Base-by-base conservation (phyloP, 2,888 invertebrate genomes). In the Pterostichus madidus region DNA sequence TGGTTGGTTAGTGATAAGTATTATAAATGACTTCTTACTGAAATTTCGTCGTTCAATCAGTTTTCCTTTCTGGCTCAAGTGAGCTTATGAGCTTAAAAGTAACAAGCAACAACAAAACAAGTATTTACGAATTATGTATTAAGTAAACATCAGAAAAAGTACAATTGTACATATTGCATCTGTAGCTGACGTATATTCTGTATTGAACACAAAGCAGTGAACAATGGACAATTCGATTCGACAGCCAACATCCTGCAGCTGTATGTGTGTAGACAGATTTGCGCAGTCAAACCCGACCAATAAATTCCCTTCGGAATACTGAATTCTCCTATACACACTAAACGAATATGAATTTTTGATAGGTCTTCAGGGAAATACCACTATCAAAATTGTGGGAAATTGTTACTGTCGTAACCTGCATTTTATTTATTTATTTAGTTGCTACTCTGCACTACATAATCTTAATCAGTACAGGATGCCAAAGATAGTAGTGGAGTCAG, bases 261-360 rank as follows among this genome's bases (percentile, higher is more conserved):
- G 15, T 6, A 53, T 53, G 13, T 15, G 6, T 15, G 53, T 53
- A 53, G 53, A 53, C 53, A 53, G n/a, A 53, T 53, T 53, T 53
- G 53, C 53, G 13, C 53, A 53, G 53, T 15, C 53, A 53, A n/a
- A 7, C 15, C 5, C 7, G 13, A 24, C 24, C 53, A n/a, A 5
- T 15, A 13, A 15, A 53, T 15, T 53, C 53, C 53, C 53, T 5
- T 15, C 53, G 53, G 53, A 53, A 53, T 11, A 53, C 53, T 15
- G 7, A n/a, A 53, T 53, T 13, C 53, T 53, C 15, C 8, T n/a
- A 2, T 15, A 53, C 24, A 53, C 53, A n/a, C 15, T 13, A 53
- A 53, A 53, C 53, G 53, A 15, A 53, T 53, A 53, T 15, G 46
- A 53, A 53, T 53, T 11, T 53, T 53, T 53, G 13, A 53, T 53